These are phyloP conservation scores for Onchidella celtica DNA, from an alignment of 2,888 invertebrate species.

Conservation along the genomic window DNA sequence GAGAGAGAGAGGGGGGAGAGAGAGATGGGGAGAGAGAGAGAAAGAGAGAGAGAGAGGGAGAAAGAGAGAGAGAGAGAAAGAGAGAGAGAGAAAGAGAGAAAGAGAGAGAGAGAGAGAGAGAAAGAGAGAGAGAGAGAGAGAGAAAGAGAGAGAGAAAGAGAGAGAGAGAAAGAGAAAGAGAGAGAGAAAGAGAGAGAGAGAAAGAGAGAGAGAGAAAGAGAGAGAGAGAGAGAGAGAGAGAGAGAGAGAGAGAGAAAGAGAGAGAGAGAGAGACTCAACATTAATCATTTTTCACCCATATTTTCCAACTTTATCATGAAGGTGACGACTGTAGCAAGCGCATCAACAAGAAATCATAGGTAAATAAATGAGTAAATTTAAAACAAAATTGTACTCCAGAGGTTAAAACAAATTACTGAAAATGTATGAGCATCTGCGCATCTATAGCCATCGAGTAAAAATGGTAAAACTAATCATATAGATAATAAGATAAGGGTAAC, in stretches of 20 bases:
- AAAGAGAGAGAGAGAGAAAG: neutral
- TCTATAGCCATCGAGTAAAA: no score
- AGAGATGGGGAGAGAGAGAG: neutral
- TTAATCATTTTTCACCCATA: no score
- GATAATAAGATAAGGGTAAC: no score
- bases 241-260: neutral
- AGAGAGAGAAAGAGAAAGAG: neutral
- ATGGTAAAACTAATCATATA: no score
- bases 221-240: neutral
- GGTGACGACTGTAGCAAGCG: no score
- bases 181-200: neutral
- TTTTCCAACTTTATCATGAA: no score
- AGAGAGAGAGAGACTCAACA: neutral
- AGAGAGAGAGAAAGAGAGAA: neutral
- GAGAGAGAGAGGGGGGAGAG: neutral
- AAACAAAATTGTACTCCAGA: no score
- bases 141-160: neutral
- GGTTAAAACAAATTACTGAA: no score
- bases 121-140: neutral
- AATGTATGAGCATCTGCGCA: no score
- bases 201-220: neutral
- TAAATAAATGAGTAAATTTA: no score
- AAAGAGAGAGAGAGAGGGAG: conserved; percentile 1
- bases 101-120: neutral
- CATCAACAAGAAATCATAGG: no score